Base-by-base conservation (phyloP, 2,797 vertebrate genomes). In the Acanthopagrus latus region DNA sequence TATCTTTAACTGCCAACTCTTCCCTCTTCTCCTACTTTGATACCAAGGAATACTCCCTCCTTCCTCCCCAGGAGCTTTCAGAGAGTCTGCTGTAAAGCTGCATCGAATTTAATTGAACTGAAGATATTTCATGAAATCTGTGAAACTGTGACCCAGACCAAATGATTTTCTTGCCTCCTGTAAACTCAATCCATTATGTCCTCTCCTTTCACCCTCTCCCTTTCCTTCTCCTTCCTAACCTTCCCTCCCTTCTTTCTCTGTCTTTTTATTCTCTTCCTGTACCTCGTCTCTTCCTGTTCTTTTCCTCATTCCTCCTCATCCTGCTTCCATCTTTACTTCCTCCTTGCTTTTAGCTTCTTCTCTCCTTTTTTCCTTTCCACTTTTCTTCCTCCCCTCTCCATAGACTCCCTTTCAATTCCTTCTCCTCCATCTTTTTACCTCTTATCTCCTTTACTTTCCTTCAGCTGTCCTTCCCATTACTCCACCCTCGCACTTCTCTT, bases 71-170 rank as follows among this genome's bases (percentile, higher is more conserved):
- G 11, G 16, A 25, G 29, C 33, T 57, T 55, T n/a, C 21, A 74
- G 1, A 64, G 27, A 52, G 2, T 20, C 55, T 20, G 5, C 2
- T 27, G 27, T 52, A 17, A 67, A 77, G 16, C 51, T 74, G 27
- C 18, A 47, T 70, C n/a, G 59, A 60, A 27, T 77, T 70, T 33
- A 14, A 64, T 82, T 70, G 7, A 47, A 47, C 2, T 58, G 5
- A 17, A 33, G 13, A 33, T 13, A 44, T 51, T 65, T 51, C 4
- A 3, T 14, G 5, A 51, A 38, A 38, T 47, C 48, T 51, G 18
- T 33, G 62, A 64, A 60, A 43, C 20, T 60, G 18, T 8, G 33
- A 38, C 7, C 7, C 33, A 38, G 9, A 38, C 33, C 33, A 38
- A 38, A 38, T 38, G 33, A 38, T 38, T 8, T 38, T 38, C 7